phyloP scores from a whole-genome alignment of 2,113 vertebrate genomes.

The Antennarius striatus region DNA sequence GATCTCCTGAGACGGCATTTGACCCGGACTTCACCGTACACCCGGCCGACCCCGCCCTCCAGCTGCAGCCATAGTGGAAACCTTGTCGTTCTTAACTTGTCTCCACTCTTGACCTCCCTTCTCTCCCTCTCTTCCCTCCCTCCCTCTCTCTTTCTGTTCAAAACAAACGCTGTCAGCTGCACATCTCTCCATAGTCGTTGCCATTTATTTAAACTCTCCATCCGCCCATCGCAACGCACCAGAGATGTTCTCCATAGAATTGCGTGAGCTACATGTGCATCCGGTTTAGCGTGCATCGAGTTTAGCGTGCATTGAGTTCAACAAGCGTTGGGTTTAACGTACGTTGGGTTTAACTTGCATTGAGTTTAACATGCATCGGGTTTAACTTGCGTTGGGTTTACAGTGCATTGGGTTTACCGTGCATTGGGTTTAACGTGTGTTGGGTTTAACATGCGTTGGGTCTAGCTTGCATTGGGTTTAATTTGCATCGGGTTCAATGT shows the following conservation, averaged over 20 bases:
- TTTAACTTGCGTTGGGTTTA: too few species aligned
- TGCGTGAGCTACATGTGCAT: conserved; percentile 3
- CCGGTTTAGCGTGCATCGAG: too few species aligned
- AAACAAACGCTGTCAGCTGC: conserved; percentile 30
- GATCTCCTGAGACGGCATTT: conserved; percentile 31
- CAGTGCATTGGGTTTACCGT: background rate
- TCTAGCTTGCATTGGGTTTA: too few species aligned
- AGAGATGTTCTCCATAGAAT: conserved; percentile 15
- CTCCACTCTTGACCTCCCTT: conserved; percentile 14
- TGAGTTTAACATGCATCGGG: too few species aligned
- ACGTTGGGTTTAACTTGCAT: too few species aligned
- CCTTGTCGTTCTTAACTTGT: conserved; percentile 1
- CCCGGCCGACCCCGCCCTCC: conserved; percentile 21
- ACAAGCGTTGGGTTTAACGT: too few species aligned
- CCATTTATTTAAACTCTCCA: conserved; percentile 55
- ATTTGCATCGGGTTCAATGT: conserved; percentile 28
- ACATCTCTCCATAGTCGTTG: conserved; percentile 9
- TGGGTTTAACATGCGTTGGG: too few species aligned
- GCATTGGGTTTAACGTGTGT: too few species aligned
- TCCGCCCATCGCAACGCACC: conserved; percentile 35
- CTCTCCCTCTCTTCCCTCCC: conserved; percentile 2
- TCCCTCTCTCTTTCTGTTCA: background rate
- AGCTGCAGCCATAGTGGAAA: conserved; percentile 27
- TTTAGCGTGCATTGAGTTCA: too few species aligned
- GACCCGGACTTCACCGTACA: conserved; percentile 29